Evolutionary conservation across 2,113 vertebrate genomes (phyloP).

Genomic region (Centrocercus urophasianus): DNA sequence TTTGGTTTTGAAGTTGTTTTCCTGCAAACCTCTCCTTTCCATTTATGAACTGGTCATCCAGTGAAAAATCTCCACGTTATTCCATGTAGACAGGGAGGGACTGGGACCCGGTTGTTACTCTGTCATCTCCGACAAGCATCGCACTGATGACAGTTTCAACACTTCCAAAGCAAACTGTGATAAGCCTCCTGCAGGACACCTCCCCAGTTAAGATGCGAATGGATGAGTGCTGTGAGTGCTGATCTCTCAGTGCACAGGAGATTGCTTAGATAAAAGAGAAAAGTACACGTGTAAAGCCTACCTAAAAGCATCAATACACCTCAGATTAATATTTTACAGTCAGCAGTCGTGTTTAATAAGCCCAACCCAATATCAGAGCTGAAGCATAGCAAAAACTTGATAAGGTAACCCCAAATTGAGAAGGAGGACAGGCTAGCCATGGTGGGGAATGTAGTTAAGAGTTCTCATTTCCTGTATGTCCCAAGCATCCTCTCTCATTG

Average conservation of each 20-base stretch:
- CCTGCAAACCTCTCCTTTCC: background rate
- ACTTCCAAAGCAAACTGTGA: background rate
- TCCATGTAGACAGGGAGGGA: background rate
- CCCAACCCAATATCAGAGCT: background rate
- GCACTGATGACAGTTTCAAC: background rate
- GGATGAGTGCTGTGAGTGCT: background rate
- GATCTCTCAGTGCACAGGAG: accelerated
- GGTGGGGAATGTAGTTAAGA: background rate
- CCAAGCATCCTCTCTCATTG: background rate
- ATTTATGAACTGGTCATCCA: background rate
- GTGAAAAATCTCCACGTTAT: background rate
- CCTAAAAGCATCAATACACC: background rate
- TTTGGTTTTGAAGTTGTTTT: background rate
- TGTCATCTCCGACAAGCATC: background rate
- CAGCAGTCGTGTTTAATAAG: background rate
- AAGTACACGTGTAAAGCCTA: background rate
- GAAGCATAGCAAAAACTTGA: background rate
- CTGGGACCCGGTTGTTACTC: background rate
- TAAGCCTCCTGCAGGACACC: background rate
- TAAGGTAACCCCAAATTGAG: background rate
- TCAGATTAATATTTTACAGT: background rate
- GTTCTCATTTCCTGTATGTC: background rate
- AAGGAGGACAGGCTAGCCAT: background rate
- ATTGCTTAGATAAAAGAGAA: background rate
- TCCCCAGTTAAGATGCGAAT: background rate